Evolutionary conservation across 2,113 vertebrate genomes (phyloP), one percentile per base, ranked within the genome.

Genomic region (Bos taurus): DNA sequence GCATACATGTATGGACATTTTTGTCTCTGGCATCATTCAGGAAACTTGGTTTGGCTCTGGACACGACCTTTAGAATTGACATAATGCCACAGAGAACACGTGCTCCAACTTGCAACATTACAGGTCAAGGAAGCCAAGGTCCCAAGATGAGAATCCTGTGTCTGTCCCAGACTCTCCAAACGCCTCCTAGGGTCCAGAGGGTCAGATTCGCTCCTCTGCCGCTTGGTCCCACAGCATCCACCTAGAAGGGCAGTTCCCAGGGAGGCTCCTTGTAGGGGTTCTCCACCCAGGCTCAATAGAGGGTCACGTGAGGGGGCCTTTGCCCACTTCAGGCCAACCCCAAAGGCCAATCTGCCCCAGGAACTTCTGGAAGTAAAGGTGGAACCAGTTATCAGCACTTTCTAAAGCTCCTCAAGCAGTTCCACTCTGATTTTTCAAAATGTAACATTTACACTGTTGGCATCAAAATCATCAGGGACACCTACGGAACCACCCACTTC

Each of bases 151-250:
- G 33, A 8, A 4, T 21, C 23, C 36, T 30, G 15, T 67, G 54
- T 80, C 60, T 2, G 28, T 28, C n/a, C 54, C 28, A 52, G 57
- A 16, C 6, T 36, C 62, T 28, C 13, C 54, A 33, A 3, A 30
- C 3, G 17, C 86, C 60, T 40, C 17, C 28, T 40, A 6, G 48
- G 36, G 6, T 46, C 81, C 56, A 21, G 57, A 40, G 23, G 14
- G 21, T 62, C 64, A 46, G 48, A 30, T 21, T 4, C 0, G 19
- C 52, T n/a, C 48, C 13, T 7, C 26, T 74, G 23, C 14, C 36
- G 21, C 26, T 48, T 6, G 9, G 0, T 16, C n/a, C 16, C 12
- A 2, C 9, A 2, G 3, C 5, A 14, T 2, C n/a, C 7, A 3
- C n/a, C 7, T 16, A 1, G 33, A 60, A 60, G 28, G 56, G 46